Conservation (phyloP, 2,113 vertebrate species). For the Carollia perspicillata region DNA sequence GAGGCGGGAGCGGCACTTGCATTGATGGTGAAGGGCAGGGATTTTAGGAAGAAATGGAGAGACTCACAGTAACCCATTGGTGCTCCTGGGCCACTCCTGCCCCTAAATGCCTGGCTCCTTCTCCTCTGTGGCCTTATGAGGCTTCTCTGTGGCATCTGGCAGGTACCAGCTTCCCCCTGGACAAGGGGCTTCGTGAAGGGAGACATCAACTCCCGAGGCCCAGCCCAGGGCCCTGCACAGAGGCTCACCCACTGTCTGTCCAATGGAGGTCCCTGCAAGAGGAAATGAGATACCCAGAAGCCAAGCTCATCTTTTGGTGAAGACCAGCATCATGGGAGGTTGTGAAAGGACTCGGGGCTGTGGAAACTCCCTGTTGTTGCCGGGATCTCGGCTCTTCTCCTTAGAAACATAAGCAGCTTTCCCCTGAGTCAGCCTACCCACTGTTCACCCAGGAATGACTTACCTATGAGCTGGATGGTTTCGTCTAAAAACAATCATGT, state of each 20-base stretch:
- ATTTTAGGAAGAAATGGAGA: background rate
- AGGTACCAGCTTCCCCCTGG: background rate
- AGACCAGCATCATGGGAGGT: background rate
- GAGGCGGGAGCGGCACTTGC: background rate
- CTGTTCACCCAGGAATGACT: background rate
- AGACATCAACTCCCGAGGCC: background rate
- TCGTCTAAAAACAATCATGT: background rate
- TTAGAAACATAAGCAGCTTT: background rate
- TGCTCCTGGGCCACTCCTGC: background rate
- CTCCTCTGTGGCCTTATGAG: no score
- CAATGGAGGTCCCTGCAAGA: background rate
- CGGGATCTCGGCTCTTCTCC: background rate
- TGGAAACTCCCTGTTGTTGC: background rate
- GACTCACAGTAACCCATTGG: background rate
- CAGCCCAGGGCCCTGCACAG: background rate
- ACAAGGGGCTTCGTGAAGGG: background rate
- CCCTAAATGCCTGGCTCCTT: background rate
- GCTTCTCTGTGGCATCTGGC: background rate
- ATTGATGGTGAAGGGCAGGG: background rate
- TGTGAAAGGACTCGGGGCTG: background rate
- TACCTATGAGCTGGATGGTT: background rate
- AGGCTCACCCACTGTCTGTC: background rate
- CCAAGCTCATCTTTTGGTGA: background rate
- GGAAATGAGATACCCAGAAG: background rate
- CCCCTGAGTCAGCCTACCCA: background rate